Base-by-base conservation (phyloP, 2,113 vertebrate genomes). In the Antechinus flavipes region DNA sequence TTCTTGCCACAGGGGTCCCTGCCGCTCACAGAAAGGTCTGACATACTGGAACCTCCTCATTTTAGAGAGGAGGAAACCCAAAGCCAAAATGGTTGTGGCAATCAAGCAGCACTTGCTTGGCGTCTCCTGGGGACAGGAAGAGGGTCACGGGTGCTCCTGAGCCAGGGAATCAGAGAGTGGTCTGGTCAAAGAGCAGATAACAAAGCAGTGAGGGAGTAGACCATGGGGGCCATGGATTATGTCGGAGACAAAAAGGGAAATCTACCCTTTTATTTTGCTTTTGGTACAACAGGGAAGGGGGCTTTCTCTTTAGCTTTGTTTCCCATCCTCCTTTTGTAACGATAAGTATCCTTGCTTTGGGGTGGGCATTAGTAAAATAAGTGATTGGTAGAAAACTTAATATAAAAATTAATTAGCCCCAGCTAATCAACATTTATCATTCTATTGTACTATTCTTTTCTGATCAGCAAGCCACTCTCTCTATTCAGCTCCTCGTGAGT, bases 11-110 rank as follows among this genome's bases (percentile, higher is more conserved):
- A 61, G 58, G 27, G 27, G 3, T 61, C 27, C 27, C 27, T 61
- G 27, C 30, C 58, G 30, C 12, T 9, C 27, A 30, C 0, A 61
- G 27, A 58, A 58, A 30, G 56, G 27, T 25, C 27, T 30, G 5
- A 68, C 12, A 35, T 35, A 35, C 30, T 35, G 12, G 30, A 68
- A 68, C 58, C 27, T 91, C 46, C 26, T 92, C 54, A 61, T 47
- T 91, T 93, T 94, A 96, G 0, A 94, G 27, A 92, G 16, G 93
- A 84, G 50, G 89, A 96, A 94, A 46, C 2, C 90, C 90, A 94
- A 92, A 56, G 27, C 92, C 58, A 42, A 25, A 91, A n/a, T 92
- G 90, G 54, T 8, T 93, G 30, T 35, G 19, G 49, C 46, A 91
- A 95, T 93, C 94, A 84, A 26, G 4, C 42, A 10, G 52, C 46